These are phyloP conservation scores for Carterocephalus palaemon DNA, from an alignment of 2,888 invertebrate species.

Conservation along the genomic window DNA sequence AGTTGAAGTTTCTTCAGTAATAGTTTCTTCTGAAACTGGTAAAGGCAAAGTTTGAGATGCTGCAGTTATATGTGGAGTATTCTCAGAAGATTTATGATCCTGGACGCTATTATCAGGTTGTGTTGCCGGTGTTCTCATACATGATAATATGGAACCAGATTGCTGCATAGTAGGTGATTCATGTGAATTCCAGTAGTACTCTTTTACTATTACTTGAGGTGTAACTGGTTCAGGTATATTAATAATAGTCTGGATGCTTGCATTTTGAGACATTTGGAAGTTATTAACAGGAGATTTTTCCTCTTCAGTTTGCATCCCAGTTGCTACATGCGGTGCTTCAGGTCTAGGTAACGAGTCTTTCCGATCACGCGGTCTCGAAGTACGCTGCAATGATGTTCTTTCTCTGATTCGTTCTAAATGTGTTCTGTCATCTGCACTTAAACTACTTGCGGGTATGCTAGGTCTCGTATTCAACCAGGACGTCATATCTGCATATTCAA, in stretches of 20 bases:
- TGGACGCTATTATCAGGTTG: not conserved
- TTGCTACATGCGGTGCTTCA: slow-evolving; percentile 25
- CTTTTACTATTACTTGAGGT: slow-evolving; percentile 43
- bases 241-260: slow-evolving; percentile 15
- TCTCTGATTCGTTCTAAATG: slow-evolving; percentile 43
- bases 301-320: slow-evolving; percentile 11
- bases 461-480: too few relatives aligned
- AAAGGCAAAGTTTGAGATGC: slow-evolving; percentile 8
- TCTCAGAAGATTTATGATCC: not conserved
- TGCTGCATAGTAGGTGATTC: slow-evolving; percentile 8
- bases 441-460: slow-evolving; percentile 38
- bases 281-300: not conserved
- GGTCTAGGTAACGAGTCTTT: slow-evolving; percentile 36
- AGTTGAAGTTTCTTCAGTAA: not conserved
- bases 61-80: not conserved
- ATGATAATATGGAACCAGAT: slow-evolving; percentile 3
- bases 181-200: slow-evolving; percentile 45
- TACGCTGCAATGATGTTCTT: slow-evolving; percentile 28
- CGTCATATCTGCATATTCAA: slow-evolving; percentile 17
- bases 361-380: slow-evolving; percentile 16
- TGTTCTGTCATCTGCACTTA: slow-evolving; percentile 42
- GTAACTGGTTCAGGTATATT: slow-evolving; percentile 12
- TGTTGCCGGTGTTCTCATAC: not conserved
- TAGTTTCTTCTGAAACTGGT: not conserved
- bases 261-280: slow-evolving; percentile 12